A percentile compares a stretch with the other conserved stretches of the same genome.
Conservation (phyloP, 2,113 vertebrate genomes). For the Xiphophorus hellerii region DNA sequence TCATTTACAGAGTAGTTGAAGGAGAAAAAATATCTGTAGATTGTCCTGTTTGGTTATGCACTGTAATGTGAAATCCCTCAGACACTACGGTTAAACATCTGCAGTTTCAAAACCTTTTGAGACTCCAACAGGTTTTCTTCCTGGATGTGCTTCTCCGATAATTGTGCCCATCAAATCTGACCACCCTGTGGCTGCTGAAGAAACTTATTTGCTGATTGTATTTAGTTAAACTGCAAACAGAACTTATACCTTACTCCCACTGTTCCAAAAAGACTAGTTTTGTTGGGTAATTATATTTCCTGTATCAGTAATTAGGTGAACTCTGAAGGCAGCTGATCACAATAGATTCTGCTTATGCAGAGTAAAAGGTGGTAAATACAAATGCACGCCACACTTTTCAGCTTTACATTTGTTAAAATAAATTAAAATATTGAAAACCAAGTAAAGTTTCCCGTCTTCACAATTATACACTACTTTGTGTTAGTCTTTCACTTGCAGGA, state of each 20-base stretch:
- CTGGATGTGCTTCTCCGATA: neutral
- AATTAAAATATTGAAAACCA: neutral
- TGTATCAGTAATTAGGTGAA: too few species aligned
- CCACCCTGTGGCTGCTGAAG: neutral
- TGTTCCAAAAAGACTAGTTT: neutral
- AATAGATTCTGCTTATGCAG: too few species aligned
- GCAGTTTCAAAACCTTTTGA: neutral
- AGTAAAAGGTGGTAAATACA: too few species aligned
- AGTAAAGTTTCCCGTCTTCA: neutral
- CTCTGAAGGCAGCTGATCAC: too few species aligned
- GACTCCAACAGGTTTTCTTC: neutral
- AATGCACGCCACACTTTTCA: too few species aligned
- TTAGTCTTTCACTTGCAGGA: neutral
- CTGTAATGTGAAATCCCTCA: neutral
- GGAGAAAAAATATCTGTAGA: too few species aligned
- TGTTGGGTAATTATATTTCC: neutral
- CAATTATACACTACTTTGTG: neutral
- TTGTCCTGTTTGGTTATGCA: neutral
- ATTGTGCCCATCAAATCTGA: neutral
- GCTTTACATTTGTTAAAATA: too few species aligned
- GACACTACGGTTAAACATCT: too few species aligned
- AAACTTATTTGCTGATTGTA: neutral
- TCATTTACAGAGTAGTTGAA: too few species aligned
- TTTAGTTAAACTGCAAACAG: too few species aligned
- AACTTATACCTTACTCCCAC: neutral